Evolutionary conservation across 2,797 vertebrate genomes (phyloP), one percentile per base, ranked within the genome.

Genomic region (Poeciliopsis paucimaculata): DNA sequence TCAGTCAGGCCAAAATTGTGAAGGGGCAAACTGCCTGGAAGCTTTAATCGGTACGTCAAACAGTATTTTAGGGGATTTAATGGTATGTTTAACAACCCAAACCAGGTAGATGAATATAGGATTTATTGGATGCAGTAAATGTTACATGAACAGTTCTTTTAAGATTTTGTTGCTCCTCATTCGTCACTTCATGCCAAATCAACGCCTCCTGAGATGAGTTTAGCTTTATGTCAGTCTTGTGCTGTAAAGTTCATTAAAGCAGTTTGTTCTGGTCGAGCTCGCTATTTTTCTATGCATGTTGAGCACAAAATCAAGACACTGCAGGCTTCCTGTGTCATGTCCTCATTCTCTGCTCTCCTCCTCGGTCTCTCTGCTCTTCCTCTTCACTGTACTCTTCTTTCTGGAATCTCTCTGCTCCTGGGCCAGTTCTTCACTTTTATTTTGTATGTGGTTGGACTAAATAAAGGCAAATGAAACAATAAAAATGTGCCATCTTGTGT

Each of bases 361-460:
- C 70, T 93, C 94, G 36, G 90, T 91, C 46, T 94, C 90, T 90
- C 85, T 94, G 78, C 76, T 95, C 81, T 94, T 95, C 90, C 84
- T 95, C 87, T 95, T 96, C 36, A 84, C 89, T 72, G 91, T 81
- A 53, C 73, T 94, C 77, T 94, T 95, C 89, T 94, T 96, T 88
- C 93, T 95, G 78, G 86, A 90, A 41, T 92, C 92, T 85, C 55
- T 94, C 78, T 93, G 89, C 84, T 95, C 94, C 81, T 94, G 94
- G 82, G 93, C 94, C 66, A 96, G 81, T 90, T 96, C 95, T 79
- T 96, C 95, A 81, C 87, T 94, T 90, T 95, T 95, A 76, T 90
- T 93, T 75, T 95, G 92, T 91, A 96, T 96, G 90, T 95, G 92
- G 84, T 82, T 91, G 47, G 82, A 94, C 96, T 96, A 87, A 93